A percentile compares a stretch with the other conserved stretches of the same genome.
Conservation (phyloP, 2,797 vertebrate species). For the Pantherophis alleghaniensis region DNA sequence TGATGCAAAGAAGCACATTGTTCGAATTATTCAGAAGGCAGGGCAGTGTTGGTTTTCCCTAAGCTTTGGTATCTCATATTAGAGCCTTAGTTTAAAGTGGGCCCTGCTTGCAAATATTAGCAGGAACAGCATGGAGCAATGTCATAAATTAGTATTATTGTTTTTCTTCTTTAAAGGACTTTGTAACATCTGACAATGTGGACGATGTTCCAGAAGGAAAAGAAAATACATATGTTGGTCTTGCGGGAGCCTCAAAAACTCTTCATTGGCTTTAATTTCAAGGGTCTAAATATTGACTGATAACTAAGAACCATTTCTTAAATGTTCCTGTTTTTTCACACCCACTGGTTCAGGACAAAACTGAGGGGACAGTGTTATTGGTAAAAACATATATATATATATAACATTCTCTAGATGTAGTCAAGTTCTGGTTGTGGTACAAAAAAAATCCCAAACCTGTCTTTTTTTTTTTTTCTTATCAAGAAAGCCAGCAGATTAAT, state of each 20-base stretch:
- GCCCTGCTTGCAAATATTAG: neutral
- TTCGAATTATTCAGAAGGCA: neutral
- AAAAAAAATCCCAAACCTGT: slow-evolving; percentile 25
- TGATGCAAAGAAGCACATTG: neutral
- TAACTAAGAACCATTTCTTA: neutral
- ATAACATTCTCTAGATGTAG: slow-evolving; percentile 31
- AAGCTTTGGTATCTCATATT: neutral
- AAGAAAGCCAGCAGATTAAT: slow-evolving; percentile 30
- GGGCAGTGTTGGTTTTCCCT: no score
- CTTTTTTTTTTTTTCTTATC: neutral
- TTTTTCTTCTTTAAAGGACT: neutral
- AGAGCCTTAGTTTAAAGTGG: neutral
- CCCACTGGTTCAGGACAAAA: slow-evolving; percentile 22
- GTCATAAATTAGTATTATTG: neutral
- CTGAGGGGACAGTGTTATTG: slow-evolving; percentile 14
- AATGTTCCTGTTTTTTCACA: neutral
- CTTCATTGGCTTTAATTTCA: neutral
- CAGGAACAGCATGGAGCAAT: neutral
- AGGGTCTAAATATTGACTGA: neutral
- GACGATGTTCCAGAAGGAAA: neutral
- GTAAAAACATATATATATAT: no score
- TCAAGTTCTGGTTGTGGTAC: slow-evolving; percentile 25
- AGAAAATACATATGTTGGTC: neutral
- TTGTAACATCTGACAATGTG: neutral
- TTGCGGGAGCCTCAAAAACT: neutral